A percentile compares a stretch with the other conserved stretches of the same genome.
phyloP scores from a whole-genome alignment of 2,113 vertebrate genomes.

The Sorex fumeus region DNA sequence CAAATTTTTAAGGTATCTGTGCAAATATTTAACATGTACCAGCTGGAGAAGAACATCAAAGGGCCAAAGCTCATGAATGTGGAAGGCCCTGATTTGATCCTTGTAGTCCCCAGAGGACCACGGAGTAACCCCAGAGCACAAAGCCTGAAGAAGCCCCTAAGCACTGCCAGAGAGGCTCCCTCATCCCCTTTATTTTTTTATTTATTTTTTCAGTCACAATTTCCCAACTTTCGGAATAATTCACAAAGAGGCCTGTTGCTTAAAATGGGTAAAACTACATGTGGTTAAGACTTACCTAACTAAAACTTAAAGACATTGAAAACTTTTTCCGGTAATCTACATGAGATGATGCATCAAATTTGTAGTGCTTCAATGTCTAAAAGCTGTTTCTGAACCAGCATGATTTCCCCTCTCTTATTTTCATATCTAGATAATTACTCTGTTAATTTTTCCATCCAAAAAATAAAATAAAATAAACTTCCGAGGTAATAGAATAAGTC shows the following conservation, averaged over 20 bases:
- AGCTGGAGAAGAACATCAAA: too few relatives aligned
- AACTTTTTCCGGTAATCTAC: background rate
- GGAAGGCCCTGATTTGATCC: too few relatives aligned
- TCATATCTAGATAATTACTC: constrained; percentile 70
- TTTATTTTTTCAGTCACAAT: background rate
- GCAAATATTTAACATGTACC: background rate
- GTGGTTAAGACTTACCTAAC: too few relatives aligned
- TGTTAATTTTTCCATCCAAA: constrained; percentile 65
- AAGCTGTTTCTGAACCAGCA: background rate
- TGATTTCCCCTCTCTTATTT: constrained; percentile 46
- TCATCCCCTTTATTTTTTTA: background rate
- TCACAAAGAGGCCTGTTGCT: background rate
- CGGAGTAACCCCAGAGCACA: too few relatives aligned
- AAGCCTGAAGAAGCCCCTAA: too few relatives aligned
- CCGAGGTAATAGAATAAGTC: constrained; percentile 23
- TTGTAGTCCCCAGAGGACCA: too few relatives aligned
- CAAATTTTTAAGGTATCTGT: background rate
- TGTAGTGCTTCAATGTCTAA: constrained; percentile 13
- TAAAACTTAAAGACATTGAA: too few relatives aligned
- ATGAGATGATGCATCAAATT: background rate
- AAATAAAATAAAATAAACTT: constrained; percentile 41
- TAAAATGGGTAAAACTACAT: background rate
- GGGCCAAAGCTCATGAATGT: too few relatives aligned
- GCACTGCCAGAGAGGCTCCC: too few relatives aligned
- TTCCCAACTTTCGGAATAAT: background rate